Percentiles rank a stretch among this genome's conserved stretches.
phyloP scores from a whole-genome alignment of 1,140 invertebrate species.

The Polyergus mexicanus region DNA sequence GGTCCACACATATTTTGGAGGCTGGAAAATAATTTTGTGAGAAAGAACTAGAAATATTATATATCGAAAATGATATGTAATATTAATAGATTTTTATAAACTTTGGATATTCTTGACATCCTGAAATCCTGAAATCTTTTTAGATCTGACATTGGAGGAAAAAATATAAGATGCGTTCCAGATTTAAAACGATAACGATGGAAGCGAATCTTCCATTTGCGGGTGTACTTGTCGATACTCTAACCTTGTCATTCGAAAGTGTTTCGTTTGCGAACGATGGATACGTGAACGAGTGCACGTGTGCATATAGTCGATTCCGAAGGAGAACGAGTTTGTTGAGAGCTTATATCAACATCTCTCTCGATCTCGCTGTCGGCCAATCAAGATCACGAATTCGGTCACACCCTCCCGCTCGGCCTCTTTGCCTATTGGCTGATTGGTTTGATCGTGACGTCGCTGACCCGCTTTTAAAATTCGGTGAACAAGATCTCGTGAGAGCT shows the following conservation, averaged over 20 bases:
- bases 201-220: conserved; percentile 3
- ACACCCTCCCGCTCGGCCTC: conserved; percentile 19
- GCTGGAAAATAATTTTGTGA: neutral
- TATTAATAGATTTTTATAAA: neutral
- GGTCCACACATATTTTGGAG: neutral
- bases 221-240: neutral
- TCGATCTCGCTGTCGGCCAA: conserved; percentile 18
- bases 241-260: conserved; percentile 54
- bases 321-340: conserved; percentile 51
- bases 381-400: neutral
- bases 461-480: conserved; percentile 45
- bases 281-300: conserved; percentile 31
- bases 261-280: conserved; percentile 13
- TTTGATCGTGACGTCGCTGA: conserved; percentile 36
- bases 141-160: no score
- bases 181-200: neutral
- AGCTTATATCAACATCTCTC: neutral
- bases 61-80: no score
- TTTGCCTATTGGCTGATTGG: neutral
- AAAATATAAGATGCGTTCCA: no score
- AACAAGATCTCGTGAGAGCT: conserved; percentile 39
- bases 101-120: neutral
- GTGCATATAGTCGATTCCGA: conserved; percentile 7
- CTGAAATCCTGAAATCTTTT: no score
- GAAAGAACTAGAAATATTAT: no score